Conservation (phyloP, 2,888 invertebrate genomes). For the Hermodice carunculata region DNA sequence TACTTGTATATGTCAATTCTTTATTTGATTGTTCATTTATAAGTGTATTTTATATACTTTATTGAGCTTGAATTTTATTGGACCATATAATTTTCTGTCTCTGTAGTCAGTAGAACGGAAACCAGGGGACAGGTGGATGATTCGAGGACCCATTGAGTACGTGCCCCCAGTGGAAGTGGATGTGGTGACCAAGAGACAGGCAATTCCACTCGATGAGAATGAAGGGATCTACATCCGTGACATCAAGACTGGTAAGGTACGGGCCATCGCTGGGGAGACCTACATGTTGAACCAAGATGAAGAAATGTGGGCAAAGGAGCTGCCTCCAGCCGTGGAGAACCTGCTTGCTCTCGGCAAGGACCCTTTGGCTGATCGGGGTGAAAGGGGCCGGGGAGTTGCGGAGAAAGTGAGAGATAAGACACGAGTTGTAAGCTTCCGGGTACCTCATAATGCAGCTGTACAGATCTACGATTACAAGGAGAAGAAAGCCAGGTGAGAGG, state of each 20-base stretch:
- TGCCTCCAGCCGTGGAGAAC: slow-evolving; percentile 69
- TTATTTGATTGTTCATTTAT: too few relatives aligned
- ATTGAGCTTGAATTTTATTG: too few relatives aligned
- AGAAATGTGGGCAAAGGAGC: slow-evolving; percentile 68
- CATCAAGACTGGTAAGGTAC: slow-evolving; percentile 70
- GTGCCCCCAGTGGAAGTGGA: slow-evolving; percentile 72
- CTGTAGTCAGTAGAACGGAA: too few relatives aligned
- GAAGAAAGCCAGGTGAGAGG: slow-evolving; percentile 69
- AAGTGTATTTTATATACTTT: too few relatives aligned
- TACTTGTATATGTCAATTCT: too few relatives aligned
- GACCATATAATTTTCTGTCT: too few relatives aligned
- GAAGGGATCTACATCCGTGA: slow-evolving; percentile 73
- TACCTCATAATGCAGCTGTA: slow-evolving; percentile 73
- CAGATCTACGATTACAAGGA: slow-evolving; percentile 73
- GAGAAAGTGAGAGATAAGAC: slow-evolving; percentile 36
- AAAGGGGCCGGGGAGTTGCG: background rate
- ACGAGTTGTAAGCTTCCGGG: slow-evolving; percentile 69
- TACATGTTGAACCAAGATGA: slow-evolving; percentile 72
- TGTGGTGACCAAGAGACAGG: slow-evolving; percentile 68
- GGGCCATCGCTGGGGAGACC: slow-evolving; percentile 71
- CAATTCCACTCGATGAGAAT: slow-evolving; percentile 72
- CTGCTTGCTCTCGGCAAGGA: slow-evolving; percentile 64
- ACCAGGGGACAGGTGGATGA: slow-evolving; percentile 73
- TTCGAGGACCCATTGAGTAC: slow-evolving; percentile 72
- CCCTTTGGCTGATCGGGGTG: slow-evolving; percentile 70